Conservation (phyloP, 1,140 invertebrate species). For the Formica selysi region DNA sequence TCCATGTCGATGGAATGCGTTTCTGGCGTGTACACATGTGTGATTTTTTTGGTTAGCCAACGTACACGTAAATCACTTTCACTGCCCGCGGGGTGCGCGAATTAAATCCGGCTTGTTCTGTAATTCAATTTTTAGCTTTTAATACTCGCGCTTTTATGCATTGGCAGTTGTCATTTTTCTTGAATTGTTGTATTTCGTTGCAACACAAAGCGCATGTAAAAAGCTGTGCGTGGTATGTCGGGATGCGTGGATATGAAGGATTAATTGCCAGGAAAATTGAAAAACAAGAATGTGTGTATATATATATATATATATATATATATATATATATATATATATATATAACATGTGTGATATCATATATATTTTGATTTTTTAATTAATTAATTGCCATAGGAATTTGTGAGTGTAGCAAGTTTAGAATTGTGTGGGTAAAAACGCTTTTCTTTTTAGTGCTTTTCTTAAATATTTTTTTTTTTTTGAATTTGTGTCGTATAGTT, state of each 20-base stretch:
- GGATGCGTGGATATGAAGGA: slow-evolving; percentile 1
- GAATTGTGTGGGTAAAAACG: neutral
- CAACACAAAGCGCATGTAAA: slow-evolving; percentile 37
- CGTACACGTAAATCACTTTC: slow-evolving; percentile 62
- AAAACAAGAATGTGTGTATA: neutral
- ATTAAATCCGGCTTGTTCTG: slow-evolving; percentile 62
- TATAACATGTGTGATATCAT: neutral
- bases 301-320: no score
- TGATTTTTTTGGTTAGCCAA: slow-evolving; percentile 45
- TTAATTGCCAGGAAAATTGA: slow-evolving; percentile 25
- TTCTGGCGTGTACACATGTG: slow-evolving; percentile 30
- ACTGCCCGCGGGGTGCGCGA: slow-evolving; percentile 49
- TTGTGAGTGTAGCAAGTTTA: no score
- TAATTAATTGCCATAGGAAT: no score
- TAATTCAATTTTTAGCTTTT: slow-evolving; percentile 65
- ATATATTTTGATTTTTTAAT: no score
- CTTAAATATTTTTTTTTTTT: neutral
- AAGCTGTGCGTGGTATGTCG: slow-evolving; percentile 5
- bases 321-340: no score
- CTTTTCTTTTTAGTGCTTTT: neutral
- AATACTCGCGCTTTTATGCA: slow-evolving; percentile 58
- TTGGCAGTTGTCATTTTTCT: slow-evolving; percentile 55
- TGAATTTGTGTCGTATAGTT: neutral
- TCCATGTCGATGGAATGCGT: slow-evolving; percentile 23
- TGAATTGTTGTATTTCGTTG: slow-evolving; percentile 48